These are phyloP conservation scores for Antheraea assamensis DNA, from an alignment of 2,888 invertebrate species.

Conservation along the genomic window DNA sequence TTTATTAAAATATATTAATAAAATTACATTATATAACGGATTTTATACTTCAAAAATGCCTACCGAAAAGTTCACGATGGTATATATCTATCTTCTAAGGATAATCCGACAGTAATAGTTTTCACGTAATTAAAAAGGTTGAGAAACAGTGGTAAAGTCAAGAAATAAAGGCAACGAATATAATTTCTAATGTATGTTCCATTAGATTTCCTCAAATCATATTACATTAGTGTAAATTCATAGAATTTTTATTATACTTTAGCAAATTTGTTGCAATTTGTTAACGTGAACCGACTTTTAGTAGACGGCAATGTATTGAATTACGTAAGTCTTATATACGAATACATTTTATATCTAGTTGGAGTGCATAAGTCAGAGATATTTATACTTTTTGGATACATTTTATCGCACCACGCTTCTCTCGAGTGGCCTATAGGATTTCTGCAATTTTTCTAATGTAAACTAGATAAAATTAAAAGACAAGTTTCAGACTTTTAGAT, in stretches of 20 bases:
- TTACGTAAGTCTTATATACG: neutral
- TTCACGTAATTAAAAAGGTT: neutral
- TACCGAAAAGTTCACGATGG: too few relatives aligned
- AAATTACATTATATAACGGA: too few relatives aligned
- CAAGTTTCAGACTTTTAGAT: too few relatives aligned
- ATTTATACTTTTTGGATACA: too few relatives aligned
- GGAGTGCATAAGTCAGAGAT: too few relatives aligned
- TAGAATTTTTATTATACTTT: neutral
- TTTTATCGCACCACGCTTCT: too few relatives aligned
- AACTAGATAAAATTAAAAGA: too few relatives aligned
- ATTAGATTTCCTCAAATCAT: neutral
- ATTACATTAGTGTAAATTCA: neutral
- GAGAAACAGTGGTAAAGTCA: neutral
- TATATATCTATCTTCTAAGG: too few relatives aligned
- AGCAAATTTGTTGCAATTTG: neutral
- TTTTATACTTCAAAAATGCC: too few relatives aligned
- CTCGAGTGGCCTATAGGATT: too few relatives aligned
- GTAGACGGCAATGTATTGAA: neutral
- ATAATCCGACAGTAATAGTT: neutral
- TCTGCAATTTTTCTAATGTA: too few relatives aligned
- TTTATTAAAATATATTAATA: too few relatives aligned
- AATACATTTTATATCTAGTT: conserved; percentile 1
- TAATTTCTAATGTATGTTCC: neutral
- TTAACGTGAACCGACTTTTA: neutral
- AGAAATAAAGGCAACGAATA: neutral